These are phyloP conservation scores for Phymatocera aterrima DNA, from an alignment of 2,888 invertebrate genomes.

Conservation along the genomic window DNA sequence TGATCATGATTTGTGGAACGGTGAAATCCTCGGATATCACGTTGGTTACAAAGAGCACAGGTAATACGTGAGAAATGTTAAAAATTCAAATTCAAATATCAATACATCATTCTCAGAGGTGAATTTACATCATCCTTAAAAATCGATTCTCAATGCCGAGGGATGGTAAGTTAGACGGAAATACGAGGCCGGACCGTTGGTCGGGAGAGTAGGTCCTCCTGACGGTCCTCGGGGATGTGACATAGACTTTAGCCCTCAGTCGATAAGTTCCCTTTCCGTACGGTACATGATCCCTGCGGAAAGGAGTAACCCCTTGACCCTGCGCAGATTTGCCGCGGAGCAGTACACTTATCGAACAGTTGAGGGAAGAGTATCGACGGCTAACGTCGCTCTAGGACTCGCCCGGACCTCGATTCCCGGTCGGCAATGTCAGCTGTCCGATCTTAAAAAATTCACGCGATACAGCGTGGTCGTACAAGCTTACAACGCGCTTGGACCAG, in stretches of 20 bases:
- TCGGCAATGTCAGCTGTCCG: constrained; percentile 69
- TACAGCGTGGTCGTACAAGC: constrained; percentile 76
- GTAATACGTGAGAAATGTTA: constrained; percentile 55
- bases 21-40: constrained; percentile 90
- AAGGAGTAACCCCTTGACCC: constrained; percentile 41
- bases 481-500: constrained; percentile 76
- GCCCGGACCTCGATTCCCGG: constrained; percentile 71
- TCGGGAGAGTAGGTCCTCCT: background rate
- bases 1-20: constrained; percentile 90
- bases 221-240: background rate
- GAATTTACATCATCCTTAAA: background rate
- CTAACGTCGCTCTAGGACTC: constrained; percentile 69
- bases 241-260: constrained; percentile 12
- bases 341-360: constrained; percentile 71
- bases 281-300: constrained; percentile 24
- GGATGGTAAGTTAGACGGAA: background rate
- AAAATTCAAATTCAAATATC: background rate
- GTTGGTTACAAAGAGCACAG: constrained; percentile 86
- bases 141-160: constrained; percentile 4
- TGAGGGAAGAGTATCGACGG: constrained; percentile 71
- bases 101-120: background rate
- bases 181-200: background rate
- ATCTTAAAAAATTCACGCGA: constrained; percentile 77
- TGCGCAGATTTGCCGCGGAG: constrained; percentile 61
- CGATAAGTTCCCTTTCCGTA: constrained; percentile 35